Evolutionary conservation across 2,113 vertebrate species (phyloP).

Genomic region (Nibea coibor): DNA sequence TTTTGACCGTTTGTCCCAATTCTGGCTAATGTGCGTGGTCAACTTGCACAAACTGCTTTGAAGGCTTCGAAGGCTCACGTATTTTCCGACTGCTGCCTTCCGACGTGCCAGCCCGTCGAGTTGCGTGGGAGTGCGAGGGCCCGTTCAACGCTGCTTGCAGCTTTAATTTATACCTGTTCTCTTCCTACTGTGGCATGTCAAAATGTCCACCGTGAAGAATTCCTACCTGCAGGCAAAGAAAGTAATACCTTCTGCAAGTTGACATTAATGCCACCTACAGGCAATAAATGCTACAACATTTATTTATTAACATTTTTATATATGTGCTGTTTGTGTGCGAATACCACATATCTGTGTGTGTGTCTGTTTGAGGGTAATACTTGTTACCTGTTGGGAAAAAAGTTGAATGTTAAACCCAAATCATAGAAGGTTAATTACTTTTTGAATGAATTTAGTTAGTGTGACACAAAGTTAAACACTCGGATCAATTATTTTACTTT

Average conservation of each 20-base stretch:
- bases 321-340: not conserved
- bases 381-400: not conserved
- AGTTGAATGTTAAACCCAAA: not conserved
- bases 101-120: no score
- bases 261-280: constrained; percentile 7
- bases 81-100: no score
- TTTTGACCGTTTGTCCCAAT: no score
- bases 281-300: not conserved
- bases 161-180: constrained; percentile 15
- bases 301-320: not conserved
- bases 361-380: not conserved
- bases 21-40: no score
- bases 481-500: not conserved
- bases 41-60: no score
- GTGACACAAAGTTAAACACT: not conserved
- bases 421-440: not conserved
- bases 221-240: not conserved
- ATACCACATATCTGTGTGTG: not conserved
- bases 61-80: no score
- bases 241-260: not conserved
- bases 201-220: not conserved
- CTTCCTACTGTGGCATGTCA: not conserved
- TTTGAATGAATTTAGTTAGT: not conserved
- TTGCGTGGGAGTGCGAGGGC: no score
- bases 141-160: no score